Base-by-base conservation (phyloP, 2,113 vertebrate genomes). In the Columba janthina region DNA sequence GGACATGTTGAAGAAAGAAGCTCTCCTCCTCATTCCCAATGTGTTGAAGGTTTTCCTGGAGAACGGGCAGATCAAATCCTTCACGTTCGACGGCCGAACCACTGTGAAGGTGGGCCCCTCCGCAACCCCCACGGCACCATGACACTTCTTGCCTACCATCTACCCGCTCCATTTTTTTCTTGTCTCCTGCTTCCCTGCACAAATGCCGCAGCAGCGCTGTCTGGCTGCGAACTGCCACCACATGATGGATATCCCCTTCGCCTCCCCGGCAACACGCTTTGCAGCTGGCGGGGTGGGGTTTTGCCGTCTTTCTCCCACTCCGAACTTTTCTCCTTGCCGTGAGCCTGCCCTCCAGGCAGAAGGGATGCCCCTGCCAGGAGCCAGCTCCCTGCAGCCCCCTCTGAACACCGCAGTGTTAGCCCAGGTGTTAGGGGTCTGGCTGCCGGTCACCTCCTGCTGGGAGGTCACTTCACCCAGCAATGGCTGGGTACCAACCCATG, bases 1-100 rank as follows among this genome's bases (percentile, higher is more conserved):
- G 99, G 99, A 99, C 97, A 99, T 99, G 99, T 98, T 99, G 98
- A 99, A 99, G 98, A 99, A 99, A 98, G 99, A 99, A 97, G 98
- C 99, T 69, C 98, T 99, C 95, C 99, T 99, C 79, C 99, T 99
- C 96, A 99, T 99, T 96, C 99, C 99, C 96, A 99, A 99, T 25
- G 99, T 99, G 93, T 96, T 99, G 97, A 99, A 99, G 98, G 99
- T 99, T 96, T 99, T 99, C 98, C 97, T 99, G 98, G 99, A 99
- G 98, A 99, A 99, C 61, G 99, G 99, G 81, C 99, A 99, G 97
- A 99, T 99, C 97, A 99, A 99, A 98, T 99, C 99, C 61, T 99
- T 99, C 96, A 99, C 99, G 0, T 99, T 99, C 50, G 99, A 99
- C 96, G 99, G 99, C 97, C 98, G 99, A 88, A 99, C 99, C 96